Evolutionary conservation across 1,140 invertebrate species (phyloP), one percentile per base, ranked within the genome.

Genomic region (Paracyclopina nana): DNA sequence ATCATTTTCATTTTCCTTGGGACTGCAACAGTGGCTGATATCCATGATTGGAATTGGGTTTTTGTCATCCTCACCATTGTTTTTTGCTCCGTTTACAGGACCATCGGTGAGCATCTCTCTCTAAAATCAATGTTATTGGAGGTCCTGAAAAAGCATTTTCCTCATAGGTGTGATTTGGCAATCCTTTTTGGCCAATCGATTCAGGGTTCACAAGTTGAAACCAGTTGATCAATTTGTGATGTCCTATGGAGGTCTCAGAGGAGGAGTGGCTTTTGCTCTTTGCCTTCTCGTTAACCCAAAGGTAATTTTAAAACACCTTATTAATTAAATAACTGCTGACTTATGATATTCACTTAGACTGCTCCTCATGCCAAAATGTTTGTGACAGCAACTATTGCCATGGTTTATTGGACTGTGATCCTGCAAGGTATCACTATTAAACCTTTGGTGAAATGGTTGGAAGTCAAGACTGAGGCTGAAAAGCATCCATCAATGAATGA

Each of bases 1-100:
- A 65, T 77, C 29, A 76, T 77, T 51, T 75, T 75, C 59, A 67
- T 75, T 54, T 72, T 75, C 55, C 65, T 75, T 12, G 63, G 73
- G 30, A 64, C 72, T 22, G 70, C 71, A 26, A 66, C 72, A 1
- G 66, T 76, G 4, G 69, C 68, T 26, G 70, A 73, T 53, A 54
- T 55, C 26, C 65, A 72, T 38, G 65, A 68, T 31, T 74, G 70
- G 67, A 70, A 76, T 55, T 61, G 69, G 4, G 59, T 60, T 20
- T 75, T 75, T 57, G 66, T 70, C 25, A 53, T 72, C 11, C 64
- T 70, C 50, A 67, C 70, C 0, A 60, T 75, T 18, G 45, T 70
- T 14, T 66, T 72, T 51, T 73, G 71, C 58, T 55, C 71, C 16
- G 52, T 72, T 18, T 72, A 63, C 53, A 60, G 74, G 53, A 62